Conservation (phyloP, 2,113 vertebrate species). For the Melanocharis versteri region DNA sequence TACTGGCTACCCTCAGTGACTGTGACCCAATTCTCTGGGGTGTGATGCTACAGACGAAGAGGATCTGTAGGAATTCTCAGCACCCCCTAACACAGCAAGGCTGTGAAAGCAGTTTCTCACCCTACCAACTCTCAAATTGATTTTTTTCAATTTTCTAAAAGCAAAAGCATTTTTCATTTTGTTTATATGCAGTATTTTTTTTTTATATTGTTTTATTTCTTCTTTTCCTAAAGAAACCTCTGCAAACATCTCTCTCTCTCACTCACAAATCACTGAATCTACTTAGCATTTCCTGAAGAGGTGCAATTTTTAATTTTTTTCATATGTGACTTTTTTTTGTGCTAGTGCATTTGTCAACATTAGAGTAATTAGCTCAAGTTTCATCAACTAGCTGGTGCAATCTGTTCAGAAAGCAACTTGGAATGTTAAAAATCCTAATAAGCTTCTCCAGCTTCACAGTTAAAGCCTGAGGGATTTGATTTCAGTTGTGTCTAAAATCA, state of each 20-base stretch:
- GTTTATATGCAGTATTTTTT: background rate
- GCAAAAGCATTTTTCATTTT: slow-evolving; percentile 15
- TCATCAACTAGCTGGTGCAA: slow-evolving; percentile 76
- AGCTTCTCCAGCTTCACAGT: slow-evolving; percentile 32
- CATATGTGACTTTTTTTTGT: slow-evolving; percentile 65
- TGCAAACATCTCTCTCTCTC: slow-evolving; percentile 46
- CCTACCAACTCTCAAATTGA: background rate
- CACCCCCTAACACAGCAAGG: background rate
- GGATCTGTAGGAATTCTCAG: background rate
- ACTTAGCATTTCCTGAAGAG: slow-evolving; percentile 68
- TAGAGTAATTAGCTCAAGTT: slow-evolving; percentile 80
- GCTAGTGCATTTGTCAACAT: slow-evolving; percentile 76
- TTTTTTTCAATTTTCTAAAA: slow-evolving; percentile 8
- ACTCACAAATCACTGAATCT: slow-evolving; percentile 64
- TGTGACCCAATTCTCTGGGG: accelerated
- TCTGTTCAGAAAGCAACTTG: slow-evolving; percentile 75
- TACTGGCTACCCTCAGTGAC: accelerated
- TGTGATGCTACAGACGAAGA: accelerated
- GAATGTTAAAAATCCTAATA: slow-evolving; percentile 72
- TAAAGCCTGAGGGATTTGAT: slow-evolving; percentile 38
- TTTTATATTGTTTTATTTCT: background rate
- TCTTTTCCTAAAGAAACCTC: background rate
- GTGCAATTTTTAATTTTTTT: slow-evolving; percentile 55
- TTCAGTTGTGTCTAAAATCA: slow-evolving; percentile 27
- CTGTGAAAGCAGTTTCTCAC: background rate